These are phyloP conservation scores for Theonella swinhoei DNA, from an alignment of 37 sponge, comb jelly and placozoan genomes.

Conservation along the genomic window DNA sequence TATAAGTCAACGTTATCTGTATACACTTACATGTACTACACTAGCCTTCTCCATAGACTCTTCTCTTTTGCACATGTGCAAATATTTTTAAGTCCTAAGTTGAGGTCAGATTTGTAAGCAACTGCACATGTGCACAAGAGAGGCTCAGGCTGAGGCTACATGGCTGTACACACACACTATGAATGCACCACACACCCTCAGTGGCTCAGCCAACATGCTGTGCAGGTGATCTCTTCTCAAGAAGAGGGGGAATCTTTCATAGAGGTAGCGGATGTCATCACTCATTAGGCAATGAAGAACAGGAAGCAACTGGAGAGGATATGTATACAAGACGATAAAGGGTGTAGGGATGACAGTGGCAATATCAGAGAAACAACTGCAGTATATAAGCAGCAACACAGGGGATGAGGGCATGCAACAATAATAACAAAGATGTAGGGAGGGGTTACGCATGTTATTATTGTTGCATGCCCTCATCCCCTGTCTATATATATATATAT, in stretches of 20 bases:
- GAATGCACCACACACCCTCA: slow-evolving; percentile 8
- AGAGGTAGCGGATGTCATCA: slow-evolving; percentile 11
- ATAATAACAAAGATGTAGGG: not conserved
- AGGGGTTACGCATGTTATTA: too few species aligned
- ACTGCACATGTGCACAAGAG: too few species aligned
- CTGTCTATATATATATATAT: too few species aligned
- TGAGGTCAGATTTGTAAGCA: too few species aligned
- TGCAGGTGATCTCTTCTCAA: slow-evolving; percentile 7
- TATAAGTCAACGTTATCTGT: too few species aligned
- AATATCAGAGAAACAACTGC: not conserved
- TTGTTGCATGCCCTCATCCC: too few species aligned
- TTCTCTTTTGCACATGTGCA: too few species aligned
- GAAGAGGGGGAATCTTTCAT: slow-evolving; percentile 31
- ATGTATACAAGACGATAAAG: not conserved
- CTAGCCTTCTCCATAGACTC: too few species aligned
- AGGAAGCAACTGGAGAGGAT: slow-evolving; percentile 38
- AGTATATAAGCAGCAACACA: not conserved
- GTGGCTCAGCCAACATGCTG: slow-evolving; percentile 41
- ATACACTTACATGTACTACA: too few species aligned
- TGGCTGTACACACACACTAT: not conserved
- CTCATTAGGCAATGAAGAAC: slow-evolving; percentile 42
- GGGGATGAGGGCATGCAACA: not conserved
- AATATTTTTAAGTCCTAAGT: too few species aligned
- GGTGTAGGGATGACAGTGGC: not conserved
- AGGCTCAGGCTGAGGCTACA: not conserved